Conservation (phyloP, 2,113 vertebrate genomes). For the Oryzias melastigma region DNA sequence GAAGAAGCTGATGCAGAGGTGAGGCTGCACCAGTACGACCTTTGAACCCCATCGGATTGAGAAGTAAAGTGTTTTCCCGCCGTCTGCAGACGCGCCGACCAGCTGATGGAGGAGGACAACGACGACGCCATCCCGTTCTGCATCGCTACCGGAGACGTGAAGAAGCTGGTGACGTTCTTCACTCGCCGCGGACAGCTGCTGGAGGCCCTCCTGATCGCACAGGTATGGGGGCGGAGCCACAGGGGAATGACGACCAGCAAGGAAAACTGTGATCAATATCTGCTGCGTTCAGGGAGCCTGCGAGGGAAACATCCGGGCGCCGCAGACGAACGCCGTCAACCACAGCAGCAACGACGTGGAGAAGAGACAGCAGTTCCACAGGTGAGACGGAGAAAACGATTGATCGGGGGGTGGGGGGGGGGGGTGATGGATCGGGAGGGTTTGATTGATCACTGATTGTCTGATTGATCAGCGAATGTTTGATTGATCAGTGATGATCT, state of each 20-base stretch:
- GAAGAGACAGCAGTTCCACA: conserved; percentile 82
- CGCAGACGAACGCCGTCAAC: conserved; percentile 65
- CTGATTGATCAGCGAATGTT: no score
- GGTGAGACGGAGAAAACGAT: conserved; percentile 67
- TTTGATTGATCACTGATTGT: neutral
- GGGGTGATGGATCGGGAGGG: neutral
- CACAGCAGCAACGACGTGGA: conserved; percentile 69
- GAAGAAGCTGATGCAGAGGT: conserved; percentile 98
- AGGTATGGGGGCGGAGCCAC: conserved; percentile 76
- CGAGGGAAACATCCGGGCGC: conserved; percentile 89
- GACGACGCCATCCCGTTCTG: conserved; percentile 94
- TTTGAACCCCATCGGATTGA: neutral
- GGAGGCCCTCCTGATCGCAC: conserved; percentile 89
- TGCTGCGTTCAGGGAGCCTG: conserved; percentile 82
- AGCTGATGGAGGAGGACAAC: conserved; percentile 93
- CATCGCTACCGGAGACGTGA: conserved; percentile 89
- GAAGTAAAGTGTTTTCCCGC: neutral
- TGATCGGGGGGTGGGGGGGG: conserved; percentile 68
- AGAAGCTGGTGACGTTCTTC: conserved; percentile 89
- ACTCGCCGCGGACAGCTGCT: conserved; percentile 89
- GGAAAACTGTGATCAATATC: no score
- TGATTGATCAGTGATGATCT: no score
- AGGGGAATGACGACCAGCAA: neutral
- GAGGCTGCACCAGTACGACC: neutral
- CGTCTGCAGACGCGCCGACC: conserved; percentile 89